Evolutionary conservation across 2,888 invertebrate species (phyloP).

Genomic region (Hyposoter dolosus): DNA sequence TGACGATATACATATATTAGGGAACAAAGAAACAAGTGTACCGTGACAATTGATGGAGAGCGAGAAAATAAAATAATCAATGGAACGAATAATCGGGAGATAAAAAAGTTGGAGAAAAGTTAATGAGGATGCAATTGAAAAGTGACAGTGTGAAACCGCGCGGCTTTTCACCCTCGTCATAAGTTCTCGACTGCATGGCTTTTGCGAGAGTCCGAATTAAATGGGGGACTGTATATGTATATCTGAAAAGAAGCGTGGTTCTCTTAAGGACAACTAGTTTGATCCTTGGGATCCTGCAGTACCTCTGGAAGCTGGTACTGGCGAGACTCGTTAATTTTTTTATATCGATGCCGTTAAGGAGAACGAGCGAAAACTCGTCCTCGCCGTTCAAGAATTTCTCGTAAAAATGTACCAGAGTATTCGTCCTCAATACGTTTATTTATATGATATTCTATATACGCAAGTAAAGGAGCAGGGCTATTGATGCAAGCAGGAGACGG

Average conservation of each 20-base stretch:
- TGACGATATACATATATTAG: not conserved
- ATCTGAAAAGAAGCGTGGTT: not conserved
- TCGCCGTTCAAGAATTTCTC: slow-evolving; percentile 30
- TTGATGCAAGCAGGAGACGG: slow-evolving; percentile 4
- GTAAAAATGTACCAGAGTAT: slow-evolving; percentile 10
- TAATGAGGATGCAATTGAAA: slow-evolving; percentile 3
- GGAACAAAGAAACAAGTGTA: not conserved
- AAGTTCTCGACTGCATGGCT: slow-evolving; percentile 16
- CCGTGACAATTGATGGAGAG: not conserved
- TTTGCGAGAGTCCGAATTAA: not conserved
- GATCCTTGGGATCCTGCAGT: slow-evolving; percentile 8
- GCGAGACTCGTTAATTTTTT: slow-evolving; percentile 43
- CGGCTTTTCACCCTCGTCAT: not conserved
- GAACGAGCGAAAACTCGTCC: slow-evolving; percentile 41
- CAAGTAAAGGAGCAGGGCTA: not conserved
- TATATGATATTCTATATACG: not conserved
- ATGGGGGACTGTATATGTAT: not conserved
- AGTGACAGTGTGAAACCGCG: not conserved
- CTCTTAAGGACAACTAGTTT: slow-evolving; percentile 15
- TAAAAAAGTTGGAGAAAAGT: not conserved
- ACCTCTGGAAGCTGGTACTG: slow-evolving; percentile 7
- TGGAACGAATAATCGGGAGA: not conserved
- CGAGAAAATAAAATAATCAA: not conserved
- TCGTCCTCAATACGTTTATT: slow-evolving; percentile 16
- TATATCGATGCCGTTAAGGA: slow-evolving; percentile 57